Percentiles rank a stretch among this genome's conserved stretches.
Evolutionary conservation across 2,888 invertebrate species (phyloP).

Genomic region (Autographa gamma): DNA sequence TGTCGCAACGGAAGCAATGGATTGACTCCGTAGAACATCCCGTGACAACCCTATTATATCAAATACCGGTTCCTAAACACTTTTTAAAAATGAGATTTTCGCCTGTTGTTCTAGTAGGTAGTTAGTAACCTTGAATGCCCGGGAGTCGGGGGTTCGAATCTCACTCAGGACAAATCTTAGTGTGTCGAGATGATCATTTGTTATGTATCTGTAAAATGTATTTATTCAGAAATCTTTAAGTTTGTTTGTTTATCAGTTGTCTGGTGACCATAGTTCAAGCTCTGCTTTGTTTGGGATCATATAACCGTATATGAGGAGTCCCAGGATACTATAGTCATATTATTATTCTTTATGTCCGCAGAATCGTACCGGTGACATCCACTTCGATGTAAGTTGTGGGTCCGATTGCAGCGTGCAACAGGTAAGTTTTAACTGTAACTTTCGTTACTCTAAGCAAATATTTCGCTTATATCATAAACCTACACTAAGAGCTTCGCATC

Average conservation of each 20-base stretch:
- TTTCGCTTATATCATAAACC: not conserved
- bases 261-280: too few relatives aligned
- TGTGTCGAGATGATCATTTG: too few relatives aligned
- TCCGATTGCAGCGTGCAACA: constrained; percentile 92
- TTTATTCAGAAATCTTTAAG: too few relatives aligned
- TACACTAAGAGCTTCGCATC: not conserved
- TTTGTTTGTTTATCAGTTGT: too few relatives aligned
- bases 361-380: constrained; percentile 92
- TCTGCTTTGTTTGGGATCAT: too few relatives aligned
- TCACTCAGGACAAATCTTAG: too few relatives aligned
- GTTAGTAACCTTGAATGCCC: too few relatives aligned
- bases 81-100: not conserved
- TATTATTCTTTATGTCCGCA: constrained; percentile 70
- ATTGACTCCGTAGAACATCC: constrained; percentile 71
- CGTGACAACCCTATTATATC: constrained; percentile 59
- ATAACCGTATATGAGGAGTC: too few relatives aligned
- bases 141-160: too few relatives aligned
- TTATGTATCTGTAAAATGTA: too few relatives aligned
- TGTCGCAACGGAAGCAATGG: constrained; percentile 77
- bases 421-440: constrained; percentile 76
- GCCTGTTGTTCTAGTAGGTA: too few relatives aligned
- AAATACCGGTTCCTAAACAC: constrained; percentile 41
- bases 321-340: too few relatives aligned
- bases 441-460: not conserved
- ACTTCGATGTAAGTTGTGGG: constrained; percentile 92